phyloP scores from a whole-genome alignment of 1,140 invertebrate genomes.

The Neotoxoptera formosana region DNA sequence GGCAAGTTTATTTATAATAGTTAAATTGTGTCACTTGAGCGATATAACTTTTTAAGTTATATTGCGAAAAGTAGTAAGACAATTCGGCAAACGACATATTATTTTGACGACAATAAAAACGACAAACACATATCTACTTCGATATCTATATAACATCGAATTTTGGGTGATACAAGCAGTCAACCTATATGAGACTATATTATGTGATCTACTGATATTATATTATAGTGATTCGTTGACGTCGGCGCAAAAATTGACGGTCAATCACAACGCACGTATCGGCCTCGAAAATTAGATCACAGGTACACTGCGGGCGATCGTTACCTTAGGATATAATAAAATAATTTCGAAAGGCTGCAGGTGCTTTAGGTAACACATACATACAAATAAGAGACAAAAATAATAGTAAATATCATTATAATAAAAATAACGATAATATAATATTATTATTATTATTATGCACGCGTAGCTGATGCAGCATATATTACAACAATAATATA shows the following conservation, averaged over 20 bases:
- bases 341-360: background rate
- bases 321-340: background rate
- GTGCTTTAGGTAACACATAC: background rate
- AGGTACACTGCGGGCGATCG: background rate
- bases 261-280: background rate
- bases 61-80: background rate
- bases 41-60: background rate
- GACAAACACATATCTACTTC: background rate
- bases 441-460: background rate
- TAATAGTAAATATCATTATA: background rate
- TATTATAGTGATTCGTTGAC: background rate
- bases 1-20: background rate
- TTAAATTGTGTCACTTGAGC: background rate
- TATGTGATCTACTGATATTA: background rate
- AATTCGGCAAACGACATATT: background rate
- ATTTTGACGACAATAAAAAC: background rate
- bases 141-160: background rate
- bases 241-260: background rate
- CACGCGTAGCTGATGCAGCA: background rate
- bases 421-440: background rate
- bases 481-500: background rate
- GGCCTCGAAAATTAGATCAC: constrained; percentile 11
- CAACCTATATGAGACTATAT: background rate
- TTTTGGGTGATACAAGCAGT: background rate
- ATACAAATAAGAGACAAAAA: background rate